A percentile compares a stretch with the other conserved stretches of the same genome.
Evolutionary conservation across 2,888 invertebrate genomes (phyloP).

Genomic region (Apodemia zela): DNA sequence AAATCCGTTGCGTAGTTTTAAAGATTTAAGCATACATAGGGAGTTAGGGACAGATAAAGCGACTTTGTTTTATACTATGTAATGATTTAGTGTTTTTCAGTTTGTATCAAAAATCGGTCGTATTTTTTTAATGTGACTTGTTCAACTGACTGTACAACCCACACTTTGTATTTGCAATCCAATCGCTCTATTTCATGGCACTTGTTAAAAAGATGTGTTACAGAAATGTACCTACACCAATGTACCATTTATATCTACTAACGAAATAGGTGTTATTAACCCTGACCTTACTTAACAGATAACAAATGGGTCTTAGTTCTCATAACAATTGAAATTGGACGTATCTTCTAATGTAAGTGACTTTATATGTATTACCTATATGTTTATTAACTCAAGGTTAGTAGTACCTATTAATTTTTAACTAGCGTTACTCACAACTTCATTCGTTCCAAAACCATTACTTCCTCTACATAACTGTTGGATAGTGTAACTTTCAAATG

Average conservation of each 20-base stretch:
- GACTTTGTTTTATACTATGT: too few species aligned
- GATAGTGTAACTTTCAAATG: too few species aligned
- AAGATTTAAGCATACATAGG: too few species aligned
- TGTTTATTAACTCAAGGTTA: conserved; percentile 58
- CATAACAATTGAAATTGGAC: conserved; percentile 45
- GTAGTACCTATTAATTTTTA: too few species aligned
- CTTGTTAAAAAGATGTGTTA: conserved; percentile 4
- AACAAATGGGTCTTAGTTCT: conserved; percentile 49
- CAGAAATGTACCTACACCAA: not conserved
- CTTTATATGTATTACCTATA: conserved; percentile 35
- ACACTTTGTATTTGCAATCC: not conserved
- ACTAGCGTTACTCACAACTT: too few species aligned
- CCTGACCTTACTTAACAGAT: conserved; percentile 56
- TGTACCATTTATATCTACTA: conserved; percentile 10
- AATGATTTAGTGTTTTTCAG: too few species aligned
- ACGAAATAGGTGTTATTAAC: conserved; percentile 31
- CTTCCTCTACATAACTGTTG: too few species aligned
- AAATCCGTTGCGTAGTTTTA: too few species aligned
- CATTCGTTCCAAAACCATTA: too few species aligned
- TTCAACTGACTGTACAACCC: not conserved
- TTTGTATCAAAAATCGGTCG: too few species aligned
- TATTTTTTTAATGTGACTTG: not conserved
- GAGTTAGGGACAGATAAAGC: too few species aligned
- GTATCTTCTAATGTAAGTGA: conserved; percentile 36
- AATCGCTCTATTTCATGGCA: not conserved